phyloP scores from a whole-genome alignment of 1,140 invertebrate genomes.

The Diploscapter pachys region DNA sequence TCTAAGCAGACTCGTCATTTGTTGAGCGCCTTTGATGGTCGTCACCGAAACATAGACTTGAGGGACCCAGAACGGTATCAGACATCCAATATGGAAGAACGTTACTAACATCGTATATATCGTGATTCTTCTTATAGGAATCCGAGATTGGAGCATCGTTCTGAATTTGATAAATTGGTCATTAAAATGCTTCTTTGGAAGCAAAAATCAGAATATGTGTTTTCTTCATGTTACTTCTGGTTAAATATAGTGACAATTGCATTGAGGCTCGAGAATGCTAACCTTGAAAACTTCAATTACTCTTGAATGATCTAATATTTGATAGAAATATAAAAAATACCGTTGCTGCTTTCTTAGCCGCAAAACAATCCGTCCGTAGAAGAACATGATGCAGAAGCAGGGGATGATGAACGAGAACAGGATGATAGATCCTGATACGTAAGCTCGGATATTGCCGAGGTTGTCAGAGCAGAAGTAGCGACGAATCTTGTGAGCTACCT shows the following conservation, averaged over 20 bases:
- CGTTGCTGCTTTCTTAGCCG: constrained; percentile 25
- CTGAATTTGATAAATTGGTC: constrained; percentile 13
- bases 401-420: constrained; percentile 25
- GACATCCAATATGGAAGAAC: constrained; percentile 28
- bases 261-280: too few relatives aligned
- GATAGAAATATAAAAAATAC: constrained; percentile 1
- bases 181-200: constrained; percentile 1
- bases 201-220: background rate
- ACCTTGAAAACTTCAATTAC: too few relatives aligned
- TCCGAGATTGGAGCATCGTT: constrained; percentile 32
- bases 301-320: background rate
- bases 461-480: too few relatives aligned
- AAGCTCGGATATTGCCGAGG: background rate
- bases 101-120: constrained; percentile 31
- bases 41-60: constrained; percentile 13
- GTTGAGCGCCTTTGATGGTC: too few relatives aligned
- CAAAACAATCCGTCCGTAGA: constrained; percentile 28
- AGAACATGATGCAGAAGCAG: constrained; percentile 27
- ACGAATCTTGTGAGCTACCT: too few relatives aligned
- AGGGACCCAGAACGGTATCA: constrained; percentile 30
- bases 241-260: background rate
- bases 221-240: background rate
- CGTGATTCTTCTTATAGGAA: constrained; percentile 27
- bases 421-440: constrained; percentile 21
- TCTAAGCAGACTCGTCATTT: too few relatives aligned